Percentiles rank a stretch among this genome's conserved stretches.
These are phyloP conservation scores for Haplochromis burtoni DNA, from an alignment of 2,113 vertebrate genomes.

Conservation along the genomic window DNA sequence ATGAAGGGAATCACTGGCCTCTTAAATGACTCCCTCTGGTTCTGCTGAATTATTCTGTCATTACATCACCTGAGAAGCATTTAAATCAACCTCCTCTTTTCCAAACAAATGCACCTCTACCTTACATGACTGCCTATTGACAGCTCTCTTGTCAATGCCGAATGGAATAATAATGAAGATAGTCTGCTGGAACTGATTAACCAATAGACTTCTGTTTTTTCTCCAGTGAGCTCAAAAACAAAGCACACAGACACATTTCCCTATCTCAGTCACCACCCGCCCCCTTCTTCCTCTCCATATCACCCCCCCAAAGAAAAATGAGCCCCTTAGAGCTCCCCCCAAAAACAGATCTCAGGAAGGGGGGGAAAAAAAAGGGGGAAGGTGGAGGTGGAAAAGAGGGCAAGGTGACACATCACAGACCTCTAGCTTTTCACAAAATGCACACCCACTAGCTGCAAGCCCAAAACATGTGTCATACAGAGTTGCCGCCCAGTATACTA, in stretches of 20 bases:
- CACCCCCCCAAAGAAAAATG: background rate
- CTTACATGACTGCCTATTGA: background rate
- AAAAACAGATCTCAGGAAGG: conserved; percentile 23
- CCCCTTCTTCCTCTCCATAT: conserved; percentile 10
- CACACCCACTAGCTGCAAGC: background rate
- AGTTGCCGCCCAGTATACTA: background rate
- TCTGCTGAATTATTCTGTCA: background rate
- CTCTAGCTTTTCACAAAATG: background rate
- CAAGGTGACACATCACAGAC: conserved; percentile 41
- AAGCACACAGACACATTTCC: background rate
- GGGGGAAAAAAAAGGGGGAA: no score
- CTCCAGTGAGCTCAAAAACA: background rate
- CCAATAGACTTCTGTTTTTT: background rate
- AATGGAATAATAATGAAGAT: background rate
- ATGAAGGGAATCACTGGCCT: background rate
- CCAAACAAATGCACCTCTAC: background rate
- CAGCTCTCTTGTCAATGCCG: background rate
- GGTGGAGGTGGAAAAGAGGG: conserved; percentile 13
- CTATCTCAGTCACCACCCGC: background rate
- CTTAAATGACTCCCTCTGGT: background rate
- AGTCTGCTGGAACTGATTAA: background rate
- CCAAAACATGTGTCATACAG: conserved; percentile 8
- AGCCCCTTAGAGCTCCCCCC: conserved; percentile 14
- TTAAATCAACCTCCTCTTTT: background rate
- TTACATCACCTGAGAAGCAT: background rate